Base-by-base conservation (phyloP, 2,113 vertebrate genomes). In the Nycticryphes semicollaris region DNA sequence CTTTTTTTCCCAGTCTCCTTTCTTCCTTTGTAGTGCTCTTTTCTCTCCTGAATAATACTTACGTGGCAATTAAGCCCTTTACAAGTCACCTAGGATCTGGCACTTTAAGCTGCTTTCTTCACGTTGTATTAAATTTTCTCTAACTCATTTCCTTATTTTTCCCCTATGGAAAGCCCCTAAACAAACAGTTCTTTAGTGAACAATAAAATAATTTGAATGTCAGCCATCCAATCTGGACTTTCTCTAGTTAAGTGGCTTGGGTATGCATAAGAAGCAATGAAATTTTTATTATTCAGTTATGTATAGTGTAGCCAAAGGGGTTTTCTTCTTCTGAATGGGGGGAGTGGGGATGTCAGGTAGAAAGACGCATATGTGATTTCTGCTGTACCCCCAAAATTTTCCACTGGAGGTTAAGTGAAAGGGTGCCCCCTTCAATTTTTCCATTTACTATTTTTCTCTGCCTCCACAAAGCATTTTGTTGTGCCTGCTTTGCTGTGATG, bases 101-200 rank as follows among this genome's bases (percentile, higher is more conserved):
- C 85, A 82, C 73, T 91, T 94, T 78, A 95, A 95, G 57, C 64
- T 89, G 63, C 75, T 81, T 54, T 92, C 93, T 96, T 98, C 90
- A 78, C 75, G 6, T 96, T 96, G 92, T 97, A 98, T 97, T 97
- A 97, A 91, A 94, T 91, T 97, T 95, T 97, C 93, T 96, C 90
- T 85, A 91, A 83, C 68, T 97, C 90, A 96, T 97, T 98, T 98
- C 97, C 98, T 97, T 97, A 93, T 94, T 97, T 97, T 95, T 94
- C 95, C 97, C 97, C 39, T 27, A 63, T 93, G 97, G 90, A 89
- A 94, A 96, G 93, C 80, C 82, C 70, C 89, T 83, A 91, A 95
- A 87, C 80, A 91, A 97, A 93, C 75, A 69, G 37, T 51, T 95
- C 89, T 93, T 94, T 67, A 30, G 69, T 88, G 95, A 80, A 78